A percentile compares a stretch with the other conserved stretches of the same genome.
These are phyloP conservation scores for Balaeniceps rex DNA, from an alignment of 2,113 vertebrate genomes.

Conservation along the genomic window DNA sequence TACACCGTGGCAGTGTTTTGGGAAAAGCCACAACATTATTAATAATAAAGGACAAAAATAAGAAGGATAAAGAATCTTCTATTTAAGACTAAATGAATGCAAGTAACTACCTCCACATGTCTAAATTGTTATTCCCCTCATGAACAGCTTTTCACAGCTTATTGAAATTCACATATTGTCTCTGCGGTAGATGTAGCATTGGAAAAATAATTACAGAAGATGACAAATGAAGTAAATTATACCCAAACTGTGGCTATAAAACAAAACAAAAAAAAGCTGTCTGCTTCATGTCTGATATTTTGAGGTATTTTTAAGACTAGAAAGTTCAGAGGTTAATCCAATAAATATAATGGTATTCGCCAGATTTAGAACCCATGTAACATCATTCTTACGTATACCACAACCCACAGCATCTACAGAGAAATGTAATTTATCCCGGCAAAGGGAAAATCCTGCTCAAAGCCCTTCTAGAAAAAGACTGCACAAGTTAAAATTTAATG, in stretches of 20 bases:
- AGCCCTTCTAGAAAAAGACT: not conserved
- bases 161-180: not conserved
- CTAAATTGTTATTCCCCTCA: not conserved
- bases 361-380: not conserved
- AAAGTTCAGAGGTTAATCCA: constrained; percentile 42
- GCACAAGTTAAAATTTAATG: constrained; percentile 43
- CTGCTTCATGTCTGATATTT: not conserved
- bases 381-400: not conserved
- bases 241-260: not conserved
- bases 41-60: not conserved
- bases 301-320: constrained; percentile 13
- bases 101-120: not conserved
- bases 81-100: not conserved
- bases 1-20: rapidly evolving
- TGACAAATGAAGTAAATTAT: constrained; percentile 51
- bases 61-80: not conserved
- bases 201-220: constrained; percentile 52
- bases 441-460: constrained; percentile 7
- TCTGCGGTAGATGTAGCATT: not conserved
- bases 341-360: not conserved
- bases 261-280: not conserved
- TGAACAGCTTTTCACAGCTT: not conserved
- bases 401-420: not conserved
- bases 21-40: not conserved
- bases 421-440: constrained; percentile 43